These are phyloP conservation scores for Oreamnos americanus DNA, from an alignment of 2,113 vertebrate species.

Conservation along the genomic window DNA sequence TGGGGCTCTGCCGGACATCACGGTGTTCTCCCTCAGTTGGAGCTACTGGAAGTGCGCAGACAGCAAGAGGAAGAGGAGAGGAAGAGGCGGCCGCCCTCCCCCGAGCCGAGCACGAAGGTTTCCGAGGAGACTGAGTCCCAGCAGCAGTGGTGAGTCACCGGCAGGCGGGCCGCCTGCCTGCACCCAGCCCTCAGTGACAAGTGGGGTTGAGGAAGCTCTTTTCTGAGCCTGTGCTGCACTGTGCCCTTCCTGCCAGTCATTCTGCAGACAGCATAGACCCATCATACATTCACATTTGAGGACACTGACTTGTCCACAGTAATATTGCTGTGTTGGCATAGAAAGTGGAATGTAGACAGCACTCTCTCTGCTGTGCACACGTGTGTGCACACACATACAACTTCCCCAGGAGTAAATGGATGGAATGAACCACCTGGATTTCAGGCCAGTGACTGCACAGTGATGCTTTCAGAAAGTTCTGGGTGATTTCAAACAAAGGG, in stretches of 20 bases:
- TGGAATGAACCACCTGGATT: neutral
- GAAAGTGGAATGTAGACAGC: too few species aligned
- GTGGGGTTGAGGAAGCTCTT: neutral
- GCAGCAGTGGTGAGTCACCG: conserved; percentile 86
- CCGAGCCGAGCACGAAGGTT: conserved; percentile 82
- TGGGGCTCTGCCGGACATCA: neutral
- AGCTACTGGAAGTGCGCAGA: conserved; percentile 95
- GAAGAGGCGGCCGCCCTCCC: conserved; percentile 88
- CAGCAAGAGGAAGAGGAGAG: conserved; percentile 95
- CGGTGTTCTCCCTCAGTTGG: conserved; percentile 81
- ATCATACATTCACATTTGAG: neutral
- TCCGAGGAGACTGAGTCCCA: conserved; percentile 84
- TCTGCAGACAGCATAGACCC: neutral
- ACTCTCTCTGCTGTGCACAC: rapidly evolving
- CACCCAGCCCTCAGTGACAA: neutral
- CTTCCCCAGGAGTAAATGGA: neutral
- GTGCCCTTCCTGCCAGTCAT: neutral
- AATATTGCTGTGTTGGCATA: rapidly evolving
- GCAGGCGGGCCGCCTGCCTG: neutral
- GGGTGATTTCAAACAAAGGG: neutral
- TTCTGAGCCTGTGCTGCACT: neutral
- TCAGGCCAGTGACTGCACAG: neutral
- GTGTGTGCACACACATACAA: rapidly evolving
- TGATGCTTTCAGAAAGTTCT: neutral
- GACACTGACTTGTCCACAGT: neutral